Conservation (phyloP, 2,113 vertebrate genomes). For the Gymnobelideus leadbeateri region DNA sequence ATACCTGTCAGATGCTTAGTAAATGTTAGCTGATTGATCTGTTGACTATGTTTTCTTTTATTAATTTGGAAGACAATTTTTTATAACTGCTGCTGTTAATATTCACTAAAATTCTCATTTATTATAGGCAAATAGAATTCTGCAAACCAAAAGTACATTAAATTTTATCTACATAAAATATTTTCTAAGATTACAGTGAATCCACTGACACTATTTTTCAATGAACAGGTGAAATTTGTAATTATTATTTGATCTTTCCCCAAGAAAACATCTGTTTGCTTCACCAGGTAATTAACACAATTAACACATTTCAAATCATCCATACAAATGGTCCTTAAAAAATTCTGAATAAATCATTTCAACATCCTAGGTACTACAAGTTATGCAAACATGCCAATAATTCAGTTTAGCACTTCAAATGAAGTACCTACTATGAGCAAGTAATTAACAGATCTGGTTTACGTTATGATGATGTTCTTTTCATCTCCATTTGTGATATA, state of each 20-base stretch:
- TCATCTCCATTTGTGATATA: neutral
- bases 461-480: neutral
- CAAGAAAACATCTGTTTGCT: constrained; percentile 91
- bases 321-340: constrained; percentile 88
- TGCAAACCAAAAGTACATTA: constrained; percentile 50
- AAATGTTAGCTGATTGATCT: neutral
- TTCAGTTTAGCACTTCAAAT: constrained; percentile 14
- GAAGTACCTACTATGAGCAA: neutral
- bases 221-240: constrained; percentile 84
- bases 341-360: constrained; percentile 88
- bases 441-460: constrained; percentile 8
- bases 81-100: constrained; percentile 9
- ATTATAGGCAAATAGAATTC: constrained; percentile 48
- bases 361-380: constrained; percentile 77
- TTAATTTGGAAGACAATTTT: neutral
- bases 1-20: neutral
- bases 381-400: constrained; percentile 75
- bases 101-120: constrained; percentile 62
- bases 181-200: constrained; percentile 64
- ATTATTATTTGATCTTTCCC: constrained; percentile 87
- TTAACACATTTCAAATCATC: constrained; percentile 91
- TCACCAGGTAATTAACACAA: constrained; percentile 89
- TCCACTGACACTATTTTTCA: constrained; percentile 86
- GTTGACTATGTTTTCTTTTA: neutral
- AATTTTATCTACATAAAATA: constrained; percentile 65